phyloP scores from a whole-genome alignment of 1,140 invertebrate species.

The Tetramorium simillimum region DNA sequence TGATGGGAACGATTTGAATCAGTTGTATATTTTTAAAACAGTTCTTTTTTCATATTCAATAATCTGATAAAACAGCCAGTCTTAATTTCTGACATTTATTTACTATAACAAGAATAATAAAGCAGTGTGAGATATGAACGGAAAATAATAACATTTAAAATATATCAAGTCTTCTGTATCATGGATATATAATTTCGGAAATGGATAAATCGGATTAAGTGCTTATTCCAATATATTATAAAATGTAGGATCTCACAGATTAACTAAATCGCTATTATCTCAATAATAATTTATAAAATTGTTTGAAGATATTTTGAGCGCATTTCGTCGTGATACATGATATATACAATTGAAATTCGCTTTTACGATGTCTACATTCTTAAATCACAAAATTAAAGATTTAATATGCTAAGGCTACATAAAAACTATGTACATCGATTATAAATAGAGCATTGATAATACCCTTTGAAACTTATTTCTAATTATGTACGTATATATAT shows the following conservation, averaged over 20 bases:
- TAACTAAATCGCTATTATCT: constrained; percentile 28
- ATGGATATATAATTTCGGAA: not conserved
- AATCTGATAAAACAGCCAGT: constrained; percentile 1
- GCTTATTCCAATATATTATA: constrained; percentile 27
- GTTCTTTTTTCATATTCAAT: not conserved
- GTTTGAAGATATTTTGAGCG: constrained; percentile 55
- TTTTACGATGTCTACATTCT: constrained; percentile 56
- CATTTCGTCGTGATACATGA: constrained; percentile 56
- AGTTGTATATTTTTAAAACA: not conserved
- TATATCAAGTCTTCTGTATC: not conserved
- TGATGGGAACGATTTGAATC: constrained; percentile 6
- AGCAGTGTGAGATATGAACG: not conserved
- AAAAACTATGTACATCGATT: constrained; percentile 76
- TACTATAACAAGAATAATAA: constrained; percentile 4
- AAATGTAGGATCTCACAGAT: constrained; percentile 27
- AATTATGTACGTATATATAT: constrained; percentile 42
- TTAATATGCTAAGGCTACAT: constrained; percentile 70
- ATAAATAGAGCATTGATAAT: constrained; percentile 66
- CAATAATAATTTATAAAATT: constrained; percentile 46
- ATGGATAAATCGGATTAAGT: constrained; percentile 31
- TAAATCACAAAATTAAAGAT: constrained; percentile 72
- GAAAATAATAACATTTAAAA: constrained; percentile 19
- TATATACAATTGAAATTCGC: constrained; percentile 76
- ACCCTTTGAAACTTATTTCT: constrained; percentile 68
- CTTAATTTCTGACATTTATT: not conserved